These are phyloP conservation scores for Trachythela sp. DNA, from an alignment of 64 coral and sea anemone genomes.

Conservation along the genomic window DNA sequence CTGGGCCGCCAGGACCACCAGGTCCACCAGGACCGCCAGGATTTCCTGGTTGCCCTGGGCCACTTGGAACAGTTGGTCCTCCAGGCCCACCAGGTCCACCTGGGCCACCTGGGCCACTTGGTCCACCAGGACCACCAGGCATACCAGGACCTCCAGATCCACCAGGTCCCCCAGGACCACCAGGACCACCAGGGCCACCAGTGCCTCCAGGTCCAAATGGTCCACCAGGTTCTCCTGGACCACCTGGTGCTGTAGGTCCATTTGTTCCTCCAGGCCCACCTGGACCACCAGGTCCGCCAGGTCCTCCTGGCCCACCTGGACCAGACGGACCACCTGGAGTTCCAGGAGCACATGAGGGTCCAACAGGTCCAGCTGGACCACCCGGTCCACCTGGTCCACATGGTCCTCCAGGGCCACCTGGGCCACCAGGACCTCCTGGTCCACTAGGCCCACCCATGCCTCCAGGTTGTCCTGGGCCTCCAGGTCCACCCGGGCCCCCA, in stretches of 20 bases:
- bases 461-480: constrained; percentile 18
- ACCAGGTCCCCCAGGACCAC: neutral
- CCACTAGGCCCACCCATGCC: constrained; percentile 44
- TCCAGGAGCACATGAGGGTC: neutral
- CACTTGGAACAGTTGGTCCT: constrained; percentile 24
- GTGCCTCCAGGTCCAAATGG: constrained; percentile 25
- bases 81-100: constrained; percentile 36
- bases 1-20: neutral
- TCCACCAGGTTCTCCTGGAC: constrained; percentile 34
- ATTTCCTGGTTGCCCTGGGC: constrained; percentile 38
- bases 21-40: constrained; percentile 2
- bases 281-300: constrained; percentile 3
- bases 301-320: neutral
- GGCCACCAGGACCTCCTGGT: constrained; percentile 24
- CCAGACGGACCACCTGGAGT: constrained; percentile 3
- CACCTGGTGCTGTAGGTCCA: constrained; percentile 38
- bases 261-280: neutral
- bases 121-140: neutral
- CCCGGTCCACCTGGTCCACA: constrained; percentile 37
- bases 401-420: constrained; percentile 39
- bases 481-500: constrained; percentile 44
- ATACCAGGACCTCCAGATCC: neutral
- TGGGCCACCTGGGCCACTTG: constrained; percentile 5
- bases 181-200: constrained; percentile 11
- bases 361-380: neutral